Base-by-base conservation (phyloP, 2,888 invertebrate species). In the Prosopocoilus inquinatus region DNA sequence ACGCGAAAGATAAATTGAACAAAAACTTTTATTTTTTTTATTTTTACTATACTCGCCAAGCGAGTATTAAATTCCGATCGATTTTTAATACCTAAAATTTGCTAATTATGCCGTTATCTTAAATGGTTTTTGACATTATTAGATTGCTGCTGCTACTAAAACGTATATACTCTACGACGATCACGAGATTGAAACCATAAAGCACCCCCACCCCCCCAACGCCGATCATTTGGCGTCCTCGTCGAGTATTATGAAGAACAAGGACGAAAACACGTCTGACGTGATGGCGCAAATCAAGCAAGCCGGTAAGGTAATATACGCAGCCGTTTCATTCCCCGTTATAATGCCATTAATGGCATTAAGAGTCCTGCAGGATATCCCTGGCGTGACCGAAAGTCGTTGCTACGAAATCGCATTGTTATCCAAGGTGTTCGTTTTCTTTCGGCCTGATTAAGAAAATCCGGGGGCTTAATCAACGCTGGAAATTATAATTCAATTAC, bases 331-430 rank as follows among this genome's bases (percentile, higher is more conserved):
- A 48, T 47, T 54, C 50, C 52, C 48, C 47, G 35, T 56, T 51
- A 54, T 50, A 57, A 53, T 55, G 41, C 57, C 53, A 61, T 61
- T 61, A 61, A 49, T 50, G 51, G 55, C 53, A 59, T 61, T 61
- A 59, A 57, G 50, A 47, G 46, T 55, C 50, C 43, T 35, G 41
- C 9, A 46, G 53, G 36, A 50, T 53, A 57, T 59, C 54, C 48
- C 53, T 61, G 51, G 53, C 61, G 59, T 61, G 61, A 61, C 61
- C 57, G 39, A 53, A 58, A 50, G 58, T 59, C 53, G 54, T 56
- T 56, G 53, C 43, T 46, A 45, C 33, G 49, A 53, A 56, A 59
- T 51, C 47, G 53, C 35, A 41, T 53, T 53, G 59, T 55, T 50
- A 59, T 56, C 52, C 52, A 54, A 52, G 57, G 54, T 54, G 55